Evolutionary conservation across 2,888 invertebrate species (phyloP), one percentile per base, ranked within the genome.

Genomic region (Erannis defoliaria): DNA sequence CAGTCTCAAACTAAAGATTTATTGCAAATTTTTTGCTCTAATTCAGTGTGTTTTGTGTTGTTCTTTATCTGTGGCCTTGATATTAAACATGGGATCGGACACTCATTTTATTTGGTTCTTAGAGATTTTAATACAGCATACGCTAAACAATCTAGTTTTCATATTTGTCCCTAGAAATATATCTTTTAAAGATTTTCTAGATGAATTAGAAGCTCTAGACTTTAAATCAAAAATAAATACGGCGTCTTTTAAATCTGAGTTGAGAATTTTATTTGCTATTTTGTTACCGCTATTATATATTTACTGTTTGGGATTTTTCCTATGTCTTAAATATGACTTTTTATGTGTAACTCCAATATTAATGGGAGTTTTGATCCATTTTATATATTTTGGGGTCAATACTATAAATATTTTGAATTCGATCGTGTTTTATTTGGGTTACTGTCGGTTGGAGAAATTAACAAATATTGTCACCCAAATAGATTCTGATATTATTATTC

Each of bases 171-270:
- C 48, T 6, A 31, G 10, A 0, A 9, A 40, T 5, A 21, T 29
- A 19, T 14, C 40, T 8, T 40, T 40, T n/a, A 48, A 55, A 19
- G 9, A 31, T 16, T 55, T 40, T 14, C 21, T 38, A 12, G n/a
- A 38, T 9, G 55, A 55, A 40, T 46, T 55, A 14, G 19, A 48
- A 38, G 10, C n/a, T 9, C n/a, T 55, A 3, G 55, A 55, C 33
- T n/a, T 31, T 12, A 9, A 31, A 29, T 31, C 48, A 10, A 55
- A 48, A 5, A 29, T 40, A 2, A 5, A 12, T 1, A 16, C 10
- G 21, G 19, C 5, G 2, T 31, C 12, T 37, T 35, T 26, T 10
- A 31, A 35, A 3, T 12, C 10, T 5, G 43, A 54, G 6, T 21
- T 35, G 0, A 45, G 42, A 16, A n/a, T 54, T 45, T 16, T 54